These are phyloP conservation scores for Cylas formicarius DNA, from an alignment of 1,140 invertebrate species.

Conservation along the genomic window DNA sequence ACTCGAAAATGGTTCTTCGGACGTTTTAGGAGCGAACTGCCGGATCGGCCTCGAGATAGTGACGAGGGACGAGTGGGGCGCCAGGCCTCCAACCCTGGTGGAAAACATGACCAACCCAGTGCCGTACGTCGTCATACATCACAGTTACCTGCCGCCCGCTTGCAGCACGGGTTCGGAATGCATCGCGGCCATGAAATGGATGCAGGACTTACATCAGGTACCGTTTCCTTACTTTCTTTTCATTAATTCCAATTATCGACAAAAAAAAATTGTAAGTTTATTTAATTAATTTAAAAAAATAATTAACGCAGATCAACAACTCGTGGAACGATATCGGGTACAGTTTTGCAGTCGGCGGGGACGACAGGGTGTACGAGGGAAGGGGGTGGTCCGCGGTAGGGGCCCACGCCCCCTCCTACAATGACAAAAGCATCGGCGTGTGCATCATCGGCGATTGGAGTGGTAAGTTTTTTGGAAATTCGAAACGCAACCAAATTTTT, in stretches of 20 bases:
- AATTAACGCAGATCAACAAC: constrained; percentile 34
- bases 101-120: constrained; percentile 51
- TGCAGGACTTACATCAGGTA: constrained; percentile 50
- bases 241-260: not conserved
- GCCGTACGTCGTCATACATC: constrained; percentile 70
- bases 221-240: constrained; percentile 28
- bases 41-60: constrained; percentile 43
- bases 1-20: too few relatives aligned
- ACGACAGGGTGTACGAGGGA: constrained; percentile 67
- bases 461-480: constrained; percentile 44
- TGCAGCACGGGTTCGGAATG: constrained; percentile 51
- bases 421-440: constrained; percentile 65
- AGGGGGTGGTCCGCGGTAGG: constrained; percentile 66
- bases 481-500: too few relatives aligned
- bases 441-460: constrained; percentile 62
- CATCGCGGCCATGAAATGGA: constrained; percentile 45
- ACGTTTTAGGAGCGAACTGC: constrained; percentile 10
- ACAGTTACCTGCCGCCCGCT: constrained; percentile 54
- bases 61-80: constrained; percentile 54
- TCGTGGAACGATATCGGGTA: constrained; percentile 68
- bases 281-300: too few relatives aligned
- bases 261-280: too few relatives aligned
- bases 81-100: constrained; percentile 46
- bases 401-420: constrained; percentile 63
- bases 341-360: constrained; percentile 70